phyloP scores from a whole-genome alignment of 2,888 invertebrate genomes.

The Athetis lepigone region DNA sequence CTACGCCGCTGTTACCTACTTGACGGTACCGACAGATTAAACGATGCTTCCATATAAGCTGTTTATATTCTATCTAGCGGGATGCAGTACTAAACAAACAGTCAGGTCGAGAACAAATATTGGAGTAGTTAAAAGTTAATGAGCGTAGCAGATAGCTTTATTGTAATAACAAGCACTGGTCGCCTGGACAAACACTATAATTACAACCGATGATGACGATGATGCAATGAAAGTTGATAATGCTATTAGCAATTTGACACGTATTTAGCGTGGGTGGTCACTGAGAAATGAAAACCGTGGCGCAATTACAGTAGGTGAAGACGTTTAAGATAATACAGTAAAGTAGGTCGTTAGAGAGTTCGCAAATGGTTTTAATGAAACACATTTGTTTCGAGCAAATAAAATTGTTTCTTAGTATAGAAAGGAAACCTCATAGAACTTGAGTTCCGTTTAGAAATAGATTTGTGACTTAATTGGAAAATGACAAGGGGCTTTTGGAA shows the following conservation, averaged over 20 bases:
- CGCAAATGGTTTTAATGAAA: conserved; percentile 65
- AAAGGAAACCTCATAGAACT: conserved; percentile 20
- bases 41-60: conserved; percentile 77
- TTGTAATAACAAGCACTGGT: conserved; percentile 80
- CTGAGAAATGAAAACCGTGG: conserved; percentile 79
- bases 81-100: conserved; percentile 55
- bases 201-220: conserved; percentile 78
- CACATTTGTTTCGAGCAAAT: conserved; percentile 54
- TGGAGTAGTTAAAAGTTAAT: conserved; percentile 77
- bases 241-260: conserved; percentile 87
- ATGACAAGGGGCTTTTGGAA: not conserved
- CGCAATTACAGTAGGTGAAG: conserved; percentile 78
- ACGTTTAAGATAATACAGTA: conserved; percentile 74
- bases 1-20: conserved; percentile 88
- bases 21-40: conserved; percentile 80
- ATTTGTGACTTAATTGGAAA: too few species aligned
- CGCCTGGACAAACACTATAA: conserved; percentile 80
- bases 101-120: conserved; percentile 72
- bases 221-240: conserved; percentile 89
- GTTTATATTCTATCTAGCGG: conserved; percentile 57
- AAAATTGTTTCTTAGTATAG: conserved; percentile 49
- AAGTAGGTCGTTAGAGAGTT: conserved; percentile 76
- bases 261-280: conserved; percentile 85
- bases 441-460: not conserved
- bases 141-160: conserved; percentile 82